Base-by-base conservation (phyloP, 2,888 invertebrate species). In the Mylabris sibirica region DNA sequence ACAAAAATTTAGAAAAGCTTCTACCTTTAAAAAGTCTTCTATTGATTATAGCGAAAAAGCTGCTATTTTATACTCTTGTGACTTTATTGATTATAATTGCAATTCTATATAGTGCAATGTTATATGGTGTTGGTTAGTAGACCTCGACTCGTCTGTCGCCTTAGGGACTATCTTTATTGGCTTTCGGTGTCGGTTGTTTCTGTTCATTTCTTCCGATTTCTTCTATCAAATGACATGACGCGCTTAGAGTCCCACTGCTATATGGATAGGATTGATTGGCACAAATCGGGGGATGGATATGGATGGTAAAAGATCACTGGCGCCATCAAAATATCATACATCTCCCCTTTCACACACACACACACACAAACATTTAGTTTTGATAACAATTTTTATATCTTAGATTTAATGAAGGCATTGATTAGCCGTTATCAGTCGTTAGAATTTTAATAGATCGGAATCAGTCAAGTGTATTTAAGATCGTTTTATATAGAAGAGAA, bases 81-180 rank as follows among this genome's bases (percentile, higher is more conserved):
- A 38, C 20, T 67, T 60, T 70, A 70, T 70, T 65, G 70, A 70
- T 67, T 70, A 65, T 70, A 70, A 70, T 70, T 70, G 70, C 67
- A 67, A 65, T 67, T 49, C 24, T 59, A 65, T 59, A 65, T 70
- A 30, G 20, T 35, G 70, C 53, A 30, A 63, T 70, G 67, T 67
- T 65, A 65, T 59, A 57, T 24, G 67, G 44, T 69, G 64, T 69
- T 66, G 70, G 44, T 63, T 20, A 63, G 71, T 60, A 67, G 64
- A 66, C 64, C 64, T 57, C 64, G 63, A 60, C 60, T 67, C 57
- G 59, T 64, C 66, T 67, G 73, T 71, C 71, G 73, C 73, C 71
- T 67, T 64, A 64, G 73, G 73, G 73, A 72, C 70, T 72, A 70
- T 73, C 73, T 73, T 72, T 73, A 73, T 73, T 73, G 73, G 71